Evolutionary conservation across 1,140 invertebrate genomes (phyloP).

Genomic region (Saccostrea cuccullata): DNA sequence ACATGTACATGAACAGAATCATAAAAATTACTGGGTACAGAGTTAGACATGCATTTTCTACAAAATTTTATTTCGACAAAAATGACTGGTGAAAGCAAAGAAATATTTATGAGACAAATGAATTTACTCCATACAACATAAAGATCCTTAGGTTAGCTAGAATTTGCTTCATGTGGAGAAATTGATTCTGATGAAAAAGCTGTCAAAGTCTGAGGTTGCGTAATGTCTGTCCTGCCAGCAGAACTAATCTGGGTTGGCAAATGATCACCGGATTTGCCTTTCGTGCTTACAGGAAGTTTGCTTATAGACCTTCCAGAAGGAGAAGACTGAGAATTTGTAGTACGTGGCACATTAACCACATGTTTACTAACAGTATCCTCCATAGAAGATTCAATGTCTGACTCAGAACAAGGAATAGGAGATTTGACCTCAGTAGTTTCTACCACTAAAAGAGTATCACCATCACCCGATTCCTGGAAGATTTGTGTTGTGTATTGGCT

Average conservation of each 20-base stretch:
- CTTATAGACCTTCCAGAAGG: not conserved
- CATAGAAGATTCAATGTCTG: not conserved
- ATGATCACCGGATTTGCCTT: not conserved
- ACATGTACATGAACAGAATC: no score
- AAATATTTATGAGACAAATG: not conserved
- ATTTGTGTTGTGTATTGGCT: conserved; percentile 18
- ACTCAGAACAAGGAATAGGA: conserved; percentile 56
- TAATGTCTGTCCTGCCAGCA: not conserved
- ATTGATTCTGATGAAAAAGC: not conserved
- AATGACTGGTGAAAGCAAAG: not conserved
- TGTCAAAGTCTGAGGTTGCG: not conserved
- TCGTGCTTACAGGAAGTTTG: conserved; percentile 4
- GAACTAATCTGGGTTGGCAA: conserved; percentile 7
- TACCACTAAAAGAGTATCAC: not conserved
- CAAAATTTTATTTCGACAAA: not conserved
- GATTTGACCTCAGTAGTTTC: conserved; percentile 36
- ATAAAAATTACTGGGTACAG: no score
- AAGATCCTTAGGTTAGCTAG: not conserved
- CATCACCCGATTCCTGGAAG: conserved; percentile 41
- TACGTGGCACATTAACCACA: not conserved
- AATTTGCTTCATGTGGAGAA: not conserved
- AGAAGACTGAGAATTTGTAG: not conserved
- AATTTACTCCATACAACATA: not conserved
- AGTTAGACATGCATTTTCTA: not conserved
- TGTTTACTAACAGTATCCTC: not conserved